Evolutionary conservation across 2,888 invertebrate genomes (phyloP), one percentile per base, ranked within the genome.

Genomic region (Dichetophora obliterata): DNA sequence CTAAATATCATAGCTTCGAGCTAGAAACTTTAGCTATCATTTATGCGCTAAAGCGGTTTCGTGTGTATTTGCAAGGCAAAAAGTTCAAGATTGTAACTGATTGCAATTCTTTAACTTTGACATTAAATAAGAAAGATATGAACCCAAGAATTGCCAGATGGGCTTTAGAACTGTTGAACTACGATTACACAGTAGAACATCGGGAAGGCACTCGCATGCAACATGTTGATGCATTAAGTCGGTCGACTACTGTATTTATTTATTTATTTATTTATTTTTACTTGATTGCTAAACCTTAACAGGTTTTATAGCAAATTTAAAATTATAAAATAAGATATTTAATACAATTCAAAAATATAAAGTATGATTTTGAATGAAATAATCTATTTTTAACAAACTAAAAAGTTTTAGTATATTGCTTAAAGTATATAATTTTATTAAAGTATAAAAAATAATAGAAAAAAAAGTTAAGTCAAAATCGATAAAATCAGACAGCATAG

Each of bases 1-100:
- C 82, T 0, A 83, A 80, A 37, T 85, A 85, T 54, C 84, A 86
- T 73, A 85, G 85, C 77, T 88, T 83, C 34, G 71, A 71, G n/a
- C 22, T 71, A 37, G 71, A 71, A 37, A 71, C 71, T 3, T 37
- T 71, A 6, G 81, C 81, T 54, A 76, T 76, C 37, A 34, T 74
- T 19, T 37, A 70, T 24, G 77, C 77, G 11, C 27, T 77, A 5
- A 19, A 57, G 24, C 22, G 69, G 31, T 77, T 74, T 43, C 48
- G 73, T 2, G 24, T 22, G 34, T 22, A 71, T 16, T 9, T 68
- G 19, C 48, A 68, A 24, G 68, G 68, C n/a, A 34, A 19, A 5
- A 43, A 19, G 34, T 71, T 71, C 19, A 54, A 57, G 19, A 71
- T 37, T 6, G 34, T 57, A 8, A 71, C 54, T 6, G 54, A 57